Evolutionary conservation across 2,113 vertebrate species (phyloP), one percentile per base, ranked within the genome.

Genomic region (Mustela lutreola): DNA sequence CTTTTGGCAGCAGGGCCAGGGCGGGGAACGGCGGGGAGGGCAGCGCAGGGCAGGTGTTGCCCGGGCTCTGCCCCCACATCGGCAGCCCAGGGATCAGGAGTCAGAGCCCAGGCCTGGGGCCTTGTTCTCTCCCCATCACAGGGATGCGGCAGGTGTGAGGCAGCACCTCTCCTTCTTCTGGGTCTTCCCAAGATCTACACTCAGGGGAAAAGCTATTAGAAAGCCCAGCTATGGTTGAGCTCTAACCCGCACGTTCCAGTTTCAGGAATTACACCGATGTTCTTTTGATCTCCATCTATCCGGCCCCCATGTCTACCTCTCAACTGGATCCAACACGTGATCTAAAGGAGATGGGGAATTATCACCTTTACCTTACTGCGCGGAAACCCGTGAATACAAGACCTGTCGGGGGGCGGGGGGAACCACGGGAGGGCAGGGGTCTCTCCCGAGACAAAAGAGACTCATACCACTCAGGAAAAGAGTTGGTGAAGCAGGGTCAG

Each of bases 371-470:
- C 36, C 79, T 85, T 75, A 82, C 42, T n/a, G 14, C 11, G 14
- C 1, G 81, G 48, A 31, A 75, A 70, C 0, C 2, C 26, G 45
- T 28, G 15, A 60, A 63, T 50, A 50, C 42, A 78, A 76, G 36
- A 80, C 63, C 65, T 42, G 18, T 24, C 3, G 2, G 45, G 11
- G 11, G 11, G 1, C 5, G 1, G 39, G 2, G 14, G 19, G 21
- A 22, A 24, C 4, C 24, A 76, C 2, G 24, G 73, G 24, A 48
- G 73, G 24, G 7, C 9, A 7, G 31, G 10, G 3, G 21, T 22
- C 19, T 70, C 85, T 70, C 89, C 48, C 48, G 95, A 89, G 79
- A 86, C 79, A 87, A 82, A 71, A 76, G 16, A 89, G 15, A 97
- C 80, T 53, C 39, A 71, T 33, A 78, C 19, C 19, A 78, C 65